Percentiles rank a stretch among this genome's conserved stretches.
These are phyloP conservation scores for Mesocricetus auratus DNA, from an alignment of 2,113 vertebrate species.

Conservation along the genomic window DNA sequence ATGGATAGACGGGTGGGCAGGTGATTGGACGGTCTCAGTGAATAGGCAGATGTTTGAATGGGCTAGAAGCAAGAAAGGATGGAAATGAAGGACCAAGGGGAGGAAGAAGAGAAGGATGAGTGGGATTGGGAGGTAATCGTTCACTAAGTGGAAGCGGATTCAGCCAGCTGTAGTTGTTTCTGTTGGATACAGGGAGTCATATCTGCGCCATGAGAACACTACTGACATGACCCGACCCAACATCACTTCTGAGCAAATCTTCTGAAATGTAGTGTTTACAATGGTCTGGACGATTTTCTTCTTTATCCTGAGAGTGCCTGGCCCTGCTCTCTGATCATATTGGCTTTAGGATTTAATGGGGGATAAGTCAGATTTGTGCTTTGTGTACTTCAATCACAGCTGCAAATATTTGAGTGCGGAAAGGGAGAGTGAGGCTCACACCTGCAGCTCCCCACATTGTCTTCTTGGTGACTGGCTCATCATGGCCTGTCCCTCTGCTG, in stretches of 20 bases:
- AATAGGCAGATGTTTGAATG: background rate
- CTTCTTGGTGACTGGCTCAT: fast-evolving
- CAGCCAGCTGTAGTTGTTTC: background rate
- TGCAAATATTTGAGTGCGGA: background rate
- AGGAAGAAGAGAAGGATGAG: too few species aligned
- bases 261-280: background rate
- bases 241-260: background rate
- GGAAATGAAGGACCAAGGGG: background rate
- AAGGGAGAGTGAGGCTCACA: background rate
- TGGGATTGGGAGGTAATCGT: background rate
- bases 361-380: background rate
- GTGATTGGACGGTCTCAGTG: background rate
- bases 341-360: background rate
- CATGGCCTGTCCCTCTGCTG: background rate
- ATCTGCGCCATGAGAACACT: background rate
- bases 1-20: background rate
- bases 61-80: background rate
- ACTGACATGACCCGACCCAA: background rate
- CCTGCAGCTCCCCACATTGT: fast-evolving
- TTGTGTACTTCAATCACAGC: background rate
- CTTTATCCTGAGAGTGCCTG: background rate
- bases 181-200: background rate
- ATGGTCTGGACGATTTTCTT: background rate
- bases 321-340: background rate
- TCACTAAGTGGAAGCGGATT: background rate